Evolutionary conservation across 1,140 invertebrate species (phyloP).

Genomic region (Teleogryllus occipitalis): DNA sequence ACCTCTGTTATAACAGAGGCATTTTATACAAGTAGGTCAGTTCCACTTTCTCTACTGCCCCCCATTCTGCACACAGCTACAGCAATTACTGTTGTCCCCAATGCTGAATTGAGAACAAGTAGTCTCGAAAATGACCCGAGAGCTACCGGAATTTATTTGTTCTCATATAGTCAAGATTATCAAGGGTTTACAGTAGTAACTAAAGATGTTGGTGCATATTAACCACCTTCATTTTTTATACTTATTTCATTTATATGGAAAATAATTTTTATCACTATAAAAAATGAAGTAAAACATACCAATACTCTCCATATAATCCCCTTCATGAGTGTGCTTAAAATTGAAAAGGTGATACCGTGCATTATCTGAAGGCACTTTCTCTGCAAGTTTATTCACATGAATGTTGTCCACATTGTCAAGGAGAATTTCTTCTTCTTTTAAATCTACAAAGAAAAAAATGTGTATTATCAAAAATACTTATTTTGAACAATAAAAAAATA

Average conservation of each 20-base stretch:
- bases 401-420: conserved; percentile 54
- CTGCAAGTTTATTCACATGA: conserved; percentile 54
- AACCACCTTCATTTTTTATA: neutral
- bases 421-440: conserved; percentile 67
- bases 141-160: too few species aligned
- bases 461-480: neutral
- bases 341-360: conserved; percentile 88
- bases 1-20: too few species aligned
- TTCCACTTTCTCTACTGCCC: too few species aligned
- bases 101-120: too few species aligned
- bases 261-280: neutral
- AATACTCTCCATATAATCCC: conserved; percentile 73
- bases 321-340: conserved; percentile 87
- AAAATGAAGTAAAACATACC: conserved; percentile 43
- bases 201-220: too few species aligned
- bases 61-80: too few species aligned
- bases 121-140: too few species aligned
- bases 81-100: too few species aligned
- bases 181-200: too few species aligned
- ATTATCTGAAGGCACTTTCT: conserved; percentile 69
- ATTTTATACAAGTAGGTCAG: too few species aligned
- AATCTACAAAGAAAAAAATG: conserved; percentile 45
- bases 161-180: too few species aligned
- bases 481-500: neutral
- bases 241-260: neutral